These are phyloP conservation scores for Chloromyia formosa DNA, from an alignment of 2,888 invertebrate species.

Conservation along the genomic window DNA sequence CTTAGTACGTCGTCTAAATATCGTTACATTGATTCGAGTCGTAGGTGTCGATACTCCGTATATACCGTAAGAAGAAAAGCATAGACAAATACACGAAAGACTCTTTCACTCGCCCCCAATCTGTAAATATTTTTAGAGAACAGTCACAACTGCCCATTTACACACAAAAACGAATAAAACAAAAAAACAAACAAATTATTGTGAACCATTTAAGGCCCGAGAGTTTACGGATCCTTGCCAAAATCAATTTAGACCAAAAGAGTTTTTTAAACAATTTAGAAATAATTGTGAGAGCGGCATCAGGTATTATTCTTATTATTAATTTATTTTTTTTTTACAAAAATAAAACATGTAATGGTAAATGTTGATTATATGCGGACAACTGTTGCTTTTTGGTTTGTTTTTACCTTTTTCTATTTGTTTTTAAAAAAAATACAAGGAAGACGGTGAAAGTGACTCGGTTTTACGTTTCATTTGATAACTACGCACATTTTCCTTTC, in stretches of 20 bases:
- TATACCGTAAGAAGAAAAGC: neutral
- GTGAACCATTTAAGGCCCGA: slow-evolving; percentile 50
- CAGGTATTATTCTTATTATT: slow-evolving; percentile 50
- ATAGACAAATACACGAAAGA: neutral
- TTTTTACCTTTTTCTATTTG: slow-evolving; percentile 23
- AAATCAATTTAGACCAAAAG: slow-evolving; percentile 45
- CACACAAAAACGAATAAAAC: slow-evolving; percentile 32
- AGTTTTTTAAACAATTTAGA: slow-evolving; percentile 36
- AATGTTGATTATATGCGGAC: slow-evolving; percentile 20
- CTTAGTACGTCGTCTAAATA: neutral
- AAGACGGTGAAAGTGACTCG: slow-evolving; percentile 30
- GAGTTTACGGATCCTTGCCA: slow-evolving; percentile 43
- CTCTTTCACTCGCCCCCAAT: neutral
- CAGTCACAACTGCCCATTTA: neutral
- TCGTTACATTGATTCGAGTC: neutral
- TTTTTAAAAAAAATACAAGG: slow-evolving; percentile 8
- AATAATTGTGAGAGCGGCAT: slow-evolving; percentile 47
- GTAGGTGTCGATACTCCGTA: neutral
- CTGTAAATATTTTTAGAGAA: neutral
- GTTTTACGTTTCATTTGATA: no score
- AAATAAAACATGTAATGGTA: slow-evolving; percentile 13
- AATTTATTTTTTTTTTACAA: slow-evolving; percentile 44
- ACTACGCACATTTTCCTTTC: neutral
- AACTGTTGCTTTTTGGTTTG: slow-evolving; percentile 22
- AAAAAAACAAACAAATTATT: slow-evolving; percentile 45